Base-by-base conservation (phyloP, 2,797 vertebrate species). In the Paedocypris micromegethes region DNA sequence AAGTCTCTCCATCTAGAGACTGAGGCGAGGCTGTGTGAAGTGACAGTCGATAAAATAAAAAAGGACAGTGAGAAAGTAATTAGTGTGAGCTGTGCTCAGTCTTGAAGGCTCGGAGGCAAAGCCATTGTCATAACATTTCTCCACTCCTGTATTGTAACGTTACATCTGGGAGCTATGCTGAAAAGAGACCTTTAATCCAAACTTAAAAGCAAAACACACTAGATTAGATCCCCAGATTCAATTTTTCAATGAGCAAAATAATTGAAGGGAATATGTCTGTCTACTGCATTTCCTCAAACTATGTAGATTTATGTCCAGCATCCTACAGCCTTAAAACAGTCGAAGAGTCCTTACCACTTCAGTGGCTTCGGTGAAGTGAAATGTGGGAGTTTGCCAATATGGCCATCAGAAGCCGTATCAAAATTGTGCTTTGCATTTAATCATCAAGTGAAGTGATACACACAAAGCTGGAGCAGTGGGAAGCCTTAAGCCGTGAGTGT, bases 21-120 rank as follows among this genome's bases (percentile, higher is more conserved):
- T 69, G 67, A 65, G 52, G 6, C 55, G 57, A 48, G 49, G 2
- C 54, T 5, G 5, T 62, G 68, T 64, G 56, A 61, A 59, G 40
- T 74, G 52, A 58, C 60, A 65, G 40, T 53, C 49, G 43, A 66
- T 71, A 63, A 52, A 70, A 66, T 72, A 56, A 63, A 65, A 77
- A 42, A 57, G 70, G 55, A 62, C 70, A 72, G 58, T 41, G 42
- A 61, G 49, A 43, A 38, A 5, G 45, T 61, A 62, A 65, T 63
- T 54, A 66, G 52, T n/a, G n/a, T 9, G 51, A 46, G 45, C 49
- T 52, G 9, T 41, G 47, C 6, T 56, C 48, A 58, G 57, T 50
- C 55, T 42, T 9, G 5, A 2, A 38, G 49, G 56, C 41, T 67
- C 3, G 9, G 9, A 52, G 47, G 41, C 3, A 56, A 23, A 47